Evolutionary conservation across 2,113 vertebrate genomes (phyloP), one percentile per base, ranked within the genome.

Genomic region (Chlorodrepanis virens): DNA sequence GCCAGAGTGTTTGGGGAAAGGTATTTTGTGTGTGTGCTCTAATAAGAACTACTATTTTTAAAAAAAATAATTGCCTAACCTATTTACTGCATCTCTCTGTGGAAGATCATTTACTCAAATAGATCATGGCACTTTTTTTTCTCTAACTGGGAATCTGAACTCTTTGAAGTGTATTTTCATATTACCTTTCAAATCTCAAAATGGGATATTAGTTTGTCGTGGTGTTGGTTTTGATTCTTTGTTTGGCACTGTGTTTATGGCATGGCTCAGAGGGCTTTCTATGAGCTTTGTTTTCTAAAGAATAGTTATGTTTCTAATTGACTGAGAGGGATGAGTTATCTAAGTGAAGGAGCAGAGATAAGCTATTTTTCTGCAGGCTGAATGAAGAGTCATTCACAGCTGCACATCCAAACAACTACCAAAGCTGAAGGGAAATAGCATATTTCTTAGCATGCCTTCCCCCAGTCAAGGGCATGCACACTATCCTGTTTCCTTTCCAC

Each of bases 381-480:
- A 69, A 72, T 42, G 54, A 77, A 29, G 45, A 60, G 39, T 39
- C 27, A 20, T 47, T 77, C 50, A 31, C 40, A 39, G 15, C 4
- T 60, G 24, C 11, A 65, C 12, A 24, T 65, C 21, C n/a, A 60
- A 64, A n/a, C 25, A 49, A 6, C 39, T 42, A 24, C 9, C 14
- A 37, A 28, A 81, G 27, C 10, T 77, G 44, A 59, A 89, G 35
- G 14, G 14, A 74, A 81, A 52, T 6, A 60, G 10, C 21, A 11
- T 17, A 33, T 33, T 60, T 39, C 35, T 37, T 39, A 39, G 35
- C 27, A 44, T 35, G 33, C 14, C 44, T 22, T 24, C 11, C 6
- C 8, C 14, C 21, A 28, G 0, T 3, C 0, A 0, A 10, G n/a
- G 45, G 15, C 15, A 60, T 0, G 0, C 44, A 35, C 6, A 63